Percentiles rank a stretch among this genome's conserved stretches.
These are phyloP conservation scores for Ptychochromis oligacanthus DNA, from an alignment of 2,113 vertebrate genomes.

Conservation along the genomic window DNA sequence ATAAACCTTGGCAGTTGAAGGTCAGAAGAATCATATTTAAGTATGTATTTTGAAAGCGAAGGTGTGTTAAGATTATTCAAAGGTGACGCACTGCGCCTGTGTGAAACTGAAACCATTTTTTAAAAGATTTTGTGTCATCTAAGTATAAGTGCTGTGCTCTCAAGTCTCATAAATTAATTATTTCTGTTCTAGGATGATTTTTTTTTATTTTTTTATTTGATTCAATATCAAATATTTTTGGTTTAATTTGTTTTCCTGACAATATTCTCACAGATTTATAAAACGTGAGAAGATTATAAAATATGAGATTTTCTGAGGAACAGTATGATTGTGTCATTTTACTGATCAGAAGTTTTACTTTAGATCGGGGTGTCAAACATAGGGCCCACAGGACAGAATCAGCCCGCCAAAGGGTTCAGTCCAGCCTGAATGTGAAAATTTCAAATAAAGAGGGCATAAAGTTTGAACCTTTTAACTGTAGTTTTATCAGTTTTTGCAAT, in stretches of 20 bases:
- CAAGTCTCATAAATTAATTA: background rate
- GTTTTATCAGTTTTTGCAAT: background rate
- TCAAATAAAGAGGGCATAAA: background rate
- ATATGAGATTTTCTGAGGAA: background rate
- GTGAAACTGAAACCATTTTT: background rate
- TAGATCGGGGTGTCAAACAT: background rate
- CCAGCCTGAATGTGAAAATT: background rate
- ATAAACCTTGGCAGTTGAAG: slow-evolving; percentile 4
- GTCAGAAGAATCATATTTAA: slow-evolving; percentile 29
- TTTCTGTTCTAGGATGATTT: background rate
- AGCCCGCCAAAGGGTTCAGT: background rate
- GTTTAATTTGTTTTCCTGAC: background rate
- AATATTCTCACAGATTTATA: background rate
- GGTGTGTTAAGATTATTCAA: slow-evolving; percentile 17
- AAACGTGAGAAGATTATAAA: background rate
- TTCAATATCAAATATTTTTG: background rate
- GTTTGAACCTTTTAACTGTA: background rate
- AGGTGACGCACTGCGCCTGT: background rate
- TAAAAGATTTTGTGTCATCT: background rate
- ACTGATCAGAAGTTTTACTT: background rate
- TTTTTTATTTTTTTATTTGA: too few species aligned
- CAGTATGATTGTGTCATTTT: background rate
- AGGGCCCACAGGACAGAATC: background rate
- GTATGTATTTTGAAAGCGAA: slow-evolving; percentile 22
- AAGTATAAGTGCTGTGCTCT: background rate